A percentile compares a stretch with the other conserved stretches of the same genome.
phyloP scores from a whole-genome alignment of 2,888 invertebrate genomes.

The Callyntrura sp. region DNA sequence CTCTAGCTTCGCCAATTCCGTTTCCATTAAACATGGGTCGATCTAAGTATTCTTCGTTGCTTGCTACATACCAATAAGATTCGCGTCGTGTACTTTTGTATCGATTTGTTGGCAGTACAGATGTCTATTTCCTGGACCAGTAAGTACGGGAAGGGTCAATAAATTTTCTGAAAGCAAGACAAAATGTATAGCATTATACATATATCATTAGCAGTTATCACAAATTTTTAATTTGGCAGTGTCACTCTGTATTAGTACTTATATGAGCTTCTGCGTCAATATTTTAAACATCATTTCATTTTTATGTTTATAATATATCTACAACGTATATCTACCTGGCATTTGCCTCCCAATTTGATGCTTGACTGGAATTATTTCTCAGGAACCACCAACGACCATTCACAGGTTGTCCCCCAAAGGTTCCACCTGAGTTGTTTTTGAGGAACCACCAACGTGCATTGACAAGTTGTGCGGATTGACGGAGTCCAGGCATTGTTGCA shows the following conservation, averaged over 20 bases:
- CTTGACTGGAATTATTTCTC: constrained; percentile 59
- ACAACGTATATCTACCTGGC: constrained; percentile 45
- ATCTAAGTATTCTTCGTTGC: too few species aligned
- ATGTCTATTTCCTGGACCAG: background rate
- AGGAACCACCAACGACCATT: constrained; percentile 70
- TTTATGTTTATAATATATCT: background rate
- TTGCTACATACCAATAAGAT: too few species aligned
- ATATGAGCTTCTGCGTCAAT: too few species aligned
- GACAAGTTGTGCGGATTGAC: constrained; percentile 49
- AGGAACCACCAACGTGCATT: constrained; percentile 71
- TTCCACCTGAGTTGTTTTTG: constrained; percentile 36
- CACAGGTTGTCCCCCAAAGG: background rate
- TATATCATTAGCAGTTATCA: background rate
- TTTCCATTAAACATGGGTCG: too few species aligned
- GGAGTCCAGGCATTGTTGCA: constrained; percentile 61
- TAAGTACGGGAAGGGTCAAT: constrained; percentile 49
- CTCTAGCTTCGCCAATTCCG: too few species aligned
- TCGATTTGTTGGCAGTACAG: background rate
- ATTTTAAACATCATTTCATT: background rate
- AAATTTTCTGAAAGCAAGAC: constrained; percentile 51
- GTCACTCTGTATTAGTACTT: too few species aligned
- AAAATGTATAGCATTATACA: background rate
- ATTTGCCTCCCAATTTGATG: constrained; percentile 12
- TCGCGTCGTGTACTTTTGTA: background rate
- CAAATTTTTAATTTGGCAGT: background rate